Conservation (phyloP, 2,113 vertebrate genomes). For the Anoplopoma fimbria region DNA sequence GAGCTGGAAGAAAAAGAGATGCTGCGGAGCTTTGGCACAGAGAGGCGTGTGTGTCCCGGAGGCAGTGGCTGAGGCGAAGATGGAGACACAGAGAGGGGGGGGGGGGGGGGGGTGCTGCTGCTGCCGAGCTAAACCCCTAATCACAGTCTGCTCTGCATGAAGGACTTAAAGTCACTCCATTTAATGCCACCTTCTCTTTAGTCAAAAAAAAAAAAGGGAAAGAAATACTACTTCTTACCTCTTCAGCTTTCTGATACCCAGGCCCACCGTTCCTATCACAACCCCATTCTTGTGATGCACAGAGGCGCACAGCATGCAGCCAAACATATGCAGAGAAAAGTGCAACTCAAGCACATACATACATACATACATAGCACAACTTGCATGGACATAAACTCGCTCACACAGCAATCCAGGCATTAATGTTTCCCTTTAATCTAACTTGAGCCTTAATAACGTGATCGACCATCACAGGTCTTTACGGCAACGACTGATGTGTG, state of each 20-base stretch:
- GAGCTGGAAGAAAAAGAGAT: constrained; percentile 68
- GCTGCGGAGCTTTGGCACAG: constrained; percentile 72
- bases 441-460: background rate
- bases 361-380: background rate
- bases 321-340: background rate
- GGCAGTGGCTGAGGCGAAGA: constrained; percentile 69
- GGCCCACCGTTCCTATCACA: constrained; percentile 23
- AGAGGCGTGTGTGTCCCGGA: constrained; percentile 69
- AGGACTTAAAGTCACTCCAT: constrained; percentile 81
- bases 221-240: constrained; percentile 63
- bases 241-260: constrained; percentile 59
- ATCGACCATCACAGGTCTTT: background rate
- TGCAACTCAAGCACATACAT: constrained; percentile 15
- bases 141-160: constrained; percentile 79
- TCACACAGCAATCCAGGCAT: background rate
- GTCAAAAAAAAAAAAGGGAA: constrained; percentile 58
- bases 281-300: constrained; percentile 14
- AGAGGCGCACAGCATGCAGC: constrained; percentile 2
- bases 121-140: constrained; percentile 77
- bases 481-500: background rate
- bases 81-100: constrained; percentile 61
- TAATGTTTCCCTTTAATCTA: background rate
- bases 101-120: constrained; percentile 33
- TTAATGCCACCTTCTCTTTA: constrained; percentile 81
- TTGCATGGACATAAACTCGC: background rate